Evolutionary conservation across 2,888 invertebrate genomes (phyloP).

Genomic region (Vanessa cardui): DNA sequence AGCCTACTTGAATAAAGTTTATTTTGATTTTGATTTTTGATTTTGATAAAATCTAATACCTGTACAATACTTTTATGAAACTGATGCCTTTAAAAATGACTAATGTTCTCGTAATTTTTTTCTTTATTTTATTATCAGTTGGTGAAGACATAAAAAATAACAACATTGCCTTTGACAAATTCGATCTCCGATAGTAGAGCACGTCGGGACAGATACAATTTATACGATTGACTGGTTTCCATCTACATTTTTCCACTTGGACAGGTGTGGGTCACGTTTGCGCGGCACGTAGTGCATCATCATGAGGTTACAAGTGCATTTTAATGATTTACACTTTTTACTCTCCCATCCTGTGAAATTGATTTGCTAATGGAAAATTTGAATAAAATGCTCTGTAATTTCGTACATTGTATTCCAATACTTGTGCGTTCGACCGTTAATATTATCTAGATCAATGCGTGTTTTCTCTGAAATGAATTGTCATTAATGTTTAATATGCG

Average conservation of each 20-base stretch:
- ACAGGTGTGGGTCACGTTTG: slow-evolving; percentile 62
- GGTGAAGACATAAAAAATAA: slow-evolving; percentile 1
- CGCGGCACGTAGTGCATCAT: slow-evolving; percentile 29
- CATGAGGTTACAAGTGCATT: slow-evolving; percentile 21
- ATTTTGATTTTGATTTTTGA: too few relatives aligned
- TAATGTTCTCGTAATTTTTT: too few relatives aligned
- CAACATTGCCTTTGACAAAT: slow-evolving; percentile 19
- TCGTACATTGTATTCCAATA: not conserved
- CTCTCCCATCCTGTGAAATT: slow-evolving; percentile 13
- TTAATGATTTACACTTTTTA: slow-evolving; percentile 1
- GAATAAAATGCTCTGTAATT: not conserved
- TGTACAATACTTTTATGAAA: too few relatives aligned
- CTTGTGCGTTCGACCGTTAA: slow-evolving; percentile 1
- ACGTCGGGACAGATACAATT: slow-evolving; percentile 24
- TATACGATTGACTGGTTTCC: slow-evolving; percentile 38
- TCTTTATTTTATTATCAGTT: not conserved
- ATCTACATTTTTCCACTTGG: slow-evolving; percentile 41
- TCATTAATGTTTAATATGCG: not conserved
- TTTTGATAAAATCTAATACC: too few relatives aligned
- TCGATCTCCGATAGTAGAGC: not conserved
- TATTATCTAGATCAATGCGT: slow-evolving; percentile 2
- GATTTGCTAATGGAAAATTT: slow-evolving; percentile 17
- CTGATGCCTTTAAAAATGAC: too few relatives aligned
- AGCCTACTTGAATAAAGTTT: too few relatives aligned
- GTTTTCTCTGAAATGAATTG: not conserved